Evolutionary conservation across 2,113 vertebrate genomes (phyloP), one percentile per base, ranked within the genome.

Genomic region (Notothenia coriiceps): DNA sequence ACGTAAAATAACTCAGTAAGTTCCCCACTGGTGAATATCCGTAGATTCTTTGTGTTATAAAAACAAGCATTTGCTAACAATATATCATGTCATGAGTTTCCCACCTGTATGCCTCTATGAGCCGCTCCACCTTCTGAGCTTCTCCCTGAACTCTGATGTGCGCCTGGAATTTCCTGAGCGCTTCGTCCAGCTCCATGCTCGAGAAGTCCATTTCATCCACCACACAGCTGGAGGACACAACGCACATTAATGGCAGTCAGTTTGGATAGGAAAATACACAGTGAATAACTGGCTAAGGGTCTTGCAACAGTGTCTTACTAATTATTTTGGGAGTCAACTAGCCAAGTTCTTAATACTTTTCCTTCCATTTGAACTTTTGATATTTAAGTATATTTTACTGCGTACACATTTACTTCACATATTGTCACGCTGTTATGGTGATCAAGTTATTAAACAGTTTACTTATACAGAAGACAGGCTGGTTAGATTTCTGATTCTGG

Each of bases 171-270:
- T 98, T 99, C 91, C 98, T 94, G 83, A 99, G 96, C 1, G 98
- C 98, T 91, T 99, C 98, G 44, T 99, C 98, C 88, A 99, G 94
- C 87, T 99, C 98, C 97, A 99, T 97, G 44, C 92, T 89, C 0
- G 97, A 97, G 89, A 99, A 98, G 87, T 99, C 98, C 98, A 99
- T 99, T 90, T 99, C 98, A 74, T 99, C 98, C 70, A 99, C 98
- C 73, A 99, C 98, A 25, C 98, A 99, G 88, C 98, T 99, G 92
- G 33, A 17, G 55, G 5, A 7, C 77, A 20, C 85, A 20, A 87
- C 14, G 86, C 6, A 60, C 7, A 10, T 50, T 10, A 61, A 17
- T 1, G 3, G 8, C 5, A n/a, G 14, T 17, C 10, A 13, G 43
- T 10, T 46, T 14, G 44, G 11, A 40, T 17, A 18, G n/a, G 29